Conservation (phyloP, 1,140 invertebrate species). For the Cyclargus thomasi region DNA sequence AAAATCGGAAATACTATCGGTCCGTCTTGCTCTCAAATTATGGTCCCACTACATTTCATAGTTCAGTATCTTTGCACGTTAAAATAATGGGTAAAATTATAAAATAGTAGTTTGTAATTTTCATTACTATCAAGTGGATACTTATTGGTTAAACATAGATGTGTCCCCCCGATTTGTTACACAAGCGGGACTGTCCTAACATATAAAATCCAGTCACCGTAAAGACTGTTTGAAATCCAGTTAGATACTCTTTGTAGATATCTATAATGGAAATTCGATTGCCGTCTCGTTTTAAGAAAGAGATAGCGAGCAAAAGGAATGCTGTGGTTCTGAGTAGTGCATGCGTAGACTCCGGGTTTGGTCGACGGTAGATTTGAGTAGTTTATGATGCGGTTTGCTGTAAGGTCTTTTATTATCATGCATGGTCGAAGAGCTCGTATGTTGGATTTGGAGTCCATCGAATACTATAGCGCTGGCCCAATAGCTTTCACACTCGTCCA, state of each 20-base stretch:
- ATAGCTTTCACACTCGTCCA: not conserved
- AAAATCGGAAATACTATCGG: not conserved
- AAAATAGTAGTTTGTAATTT: not conserved
- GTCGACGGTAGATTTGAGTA: constrained; percentile 48
- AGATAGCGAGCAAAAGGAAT: constrained; percentile 1
- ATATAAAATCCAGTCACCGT: not conserved
- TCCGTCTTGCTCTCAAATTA: not conserved
- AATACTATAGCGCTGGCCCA: not conserved
- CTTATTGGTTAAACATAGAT: no score
- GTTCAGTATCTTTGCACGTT: not conserved
- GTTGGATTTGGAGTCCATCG: constrained; percentile 38
- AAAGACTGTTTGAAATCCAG: not conserved
- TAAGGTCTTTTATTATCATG: constrained; percentile 63
- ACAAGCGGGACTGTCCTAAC: no score
- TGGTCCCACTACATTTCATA: not conserved
- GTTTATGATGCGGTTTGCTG: constrained; percentile 66
- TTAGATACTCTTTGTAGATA: no score
- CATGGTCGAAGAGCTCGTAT: constrained; percentile 47
- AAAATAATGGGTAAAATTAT: not conserved
- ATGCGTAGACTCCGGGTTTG: constrained; percentile 70
- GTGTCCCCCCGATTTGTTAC: no score
- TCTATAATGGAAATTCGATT: not conserved
- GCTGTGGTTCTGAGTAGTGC: constrained; percentile 46
- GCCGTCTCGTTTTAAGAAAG: not conserved
- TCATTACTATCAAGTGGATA: not conserved